Conservation (phyloP, 2,888 invertebrate species). For the Halocaridina rubra region DNA sequence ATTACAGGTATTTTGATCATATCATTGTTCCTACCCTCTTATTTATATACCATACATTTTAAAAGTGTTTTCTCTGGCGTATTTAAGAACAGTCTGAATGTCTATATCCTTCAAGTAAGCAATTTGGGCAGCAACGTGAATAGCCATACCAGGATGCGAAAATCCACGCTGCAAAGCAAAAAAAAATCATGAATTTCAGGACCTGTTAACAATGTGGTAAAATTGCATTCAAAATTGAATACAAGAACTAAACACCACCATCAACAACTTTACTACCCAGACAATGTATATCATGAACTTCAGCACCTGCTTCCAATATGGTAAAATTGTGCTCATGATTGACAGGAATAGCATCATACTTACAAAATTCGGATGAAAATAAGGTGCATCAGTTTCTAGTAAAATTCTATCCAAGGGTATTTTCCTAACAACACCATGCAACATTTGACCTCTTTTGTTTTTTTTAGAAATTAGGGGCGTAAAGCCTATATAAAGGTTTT, state of each 20-base stretch:
- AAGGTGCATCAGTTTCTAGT: slow-evolving; percentile 72
- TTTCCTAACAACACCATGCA: slow-evolving; percentile 66
- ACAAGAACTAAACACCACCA: no score
- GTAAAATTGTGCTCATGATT: no score
- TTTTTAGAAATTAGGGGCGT: slow-evolving; percentile 69
- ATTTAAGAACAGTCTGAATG: neutral
- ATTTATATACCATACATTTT: neutral
- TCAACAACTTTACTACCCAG: no score
- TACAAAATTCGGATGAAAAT: slow-evolving; percentile 68
- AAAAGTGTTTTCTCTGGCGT: neutral
- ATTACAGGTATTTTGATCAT: no score
- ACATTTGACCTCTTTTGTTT: slow-evolving; percentile 66
- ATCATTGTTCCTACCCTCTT: neutral
- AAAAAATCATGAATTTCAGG: no score
- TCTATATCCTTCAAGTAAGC: slow-evolving; percentile 64
- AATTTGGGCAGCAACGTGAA: slow-evolving; percentile 68
- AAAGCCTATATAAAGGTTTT: slow-evolving; percentile 69
- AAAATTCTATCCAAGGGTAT: slow-evolving; percentile 69
- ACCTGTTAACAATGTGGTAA: no score
- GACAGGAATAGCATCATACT: neutral
- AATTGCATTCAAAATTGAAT: no score
- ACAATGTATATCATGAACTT: no score
- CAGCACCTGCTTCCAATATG: neutral
- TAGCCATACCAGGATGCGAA: slow-evolving; percentile 69
- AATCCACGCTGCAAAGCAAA: neutral